Percentiles rank a stretch among this genome's conserved stretches.
phyloP scores from a whole-genome alignment of 2,113 vertebrate genomes.

The Damaliscus lunatus region DNA sequence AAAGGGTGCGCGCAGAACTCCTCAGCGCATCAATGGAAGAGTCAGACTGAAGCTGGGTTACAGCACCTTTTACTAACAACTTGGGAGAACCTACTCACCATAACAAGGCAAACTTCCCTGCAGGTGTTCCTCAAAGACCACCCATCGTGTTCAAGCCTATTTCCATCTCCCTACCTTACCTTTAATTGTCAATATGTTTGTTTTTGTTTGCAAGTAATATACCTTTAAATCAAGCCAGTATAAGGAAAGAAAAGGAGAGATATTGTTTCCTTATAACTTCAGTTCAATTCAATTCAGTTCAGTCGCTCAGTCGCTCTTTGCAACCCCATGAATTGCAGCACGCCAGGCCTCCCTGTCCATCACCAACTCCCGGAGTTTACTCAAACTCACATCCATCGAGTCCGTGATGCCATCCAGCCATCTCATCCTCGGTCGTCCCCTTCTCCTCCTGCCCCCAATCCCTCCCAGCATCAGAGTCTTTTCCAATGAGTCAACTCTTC shows the following conservation, averaged over 20 bases:
- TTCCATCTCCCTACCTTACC: background rate
- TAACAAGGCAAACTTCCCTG: background rate
- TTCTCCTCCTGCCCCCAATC: no score
- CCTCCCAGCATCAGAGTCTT: no score
- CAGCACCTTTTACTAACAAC: background rate
- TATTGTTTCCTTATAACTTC: background rate
- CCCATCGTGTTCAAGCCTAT: background rate
- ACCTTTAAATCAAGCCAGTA: background rate
- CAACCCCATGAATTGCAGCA: no score
- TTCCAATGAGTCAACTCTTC: no score
- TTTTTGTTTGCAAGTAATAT: background rate
- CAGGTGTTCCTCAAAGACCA: background rate
- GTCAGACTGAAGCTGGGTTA: background rate
- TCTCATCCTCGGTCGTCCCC: no score
- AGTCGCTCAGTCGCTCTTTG: no score
- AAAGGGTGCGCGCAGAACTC: background rate
- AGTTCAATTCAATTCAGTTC: no score
- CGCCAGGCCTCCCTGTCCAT: no score
- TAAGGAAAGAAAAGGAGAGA: background rate
- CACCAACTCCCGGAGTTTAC: no score
- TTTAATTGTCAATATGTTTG: background rate
- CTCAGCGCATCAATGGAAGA: background rate
- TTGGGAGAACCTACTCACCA: background rate
- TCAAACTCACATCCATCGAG: rapidly evolving
- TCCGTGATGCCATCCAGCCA: no score